Evolutionary conservation across 2,113 vertebrate genomes (phyloP), one percentile per base, ranked within the genome.

Genomic region (Tragelaphus buxtoni): DNA sequence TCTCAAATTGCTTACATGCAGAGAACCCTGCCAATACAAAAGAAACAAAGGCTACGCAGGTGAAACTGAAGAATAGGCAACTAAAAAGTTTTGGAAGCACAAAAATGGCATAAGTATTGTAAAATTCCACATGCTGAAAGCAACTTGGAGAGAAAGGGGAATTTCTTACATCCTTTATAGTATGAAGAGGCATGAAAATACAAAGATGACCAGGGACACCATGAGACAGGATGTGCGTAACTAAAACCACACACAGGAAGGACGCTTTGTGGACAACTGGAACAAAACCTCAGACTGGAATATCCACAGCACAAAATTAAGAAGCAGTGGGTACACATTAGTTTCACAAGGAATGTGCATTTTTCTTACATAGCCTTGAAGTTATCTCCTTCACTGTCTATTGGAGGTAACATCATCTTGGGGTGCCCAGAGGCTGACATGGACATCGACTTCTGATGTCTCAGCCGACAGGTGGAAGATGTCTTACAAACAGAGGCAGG

Each of bases 341-440:
- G 98, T 98, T 97, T 98, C 96, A 98, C 95, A 96, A 98, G 9
- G 81, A 97, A 97, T 97, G 97, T 96, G 98, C 97, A 95, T 80
- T 98, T 96, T 97, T 99, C 99, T 99, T 99, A 99, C 99, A 99
- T 98, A 98, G 99, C 98, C 98, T 98, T 98, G 99, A 98, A 98
- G 99, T 98, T 99, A 99, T 99, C 99, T 98, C 99, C 99, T 98
- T 98, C 99, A 99, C 99, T 99, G 99, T 99, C 98, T 99, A 99
- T 98, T 98, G 99, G 98, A 98, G 99, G 99, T 98, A 99, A 99
- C 98, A 99, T 98, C 99, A 99, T 99, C 99, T 98, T 99, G 98
- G 99, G 98, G 98, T 99, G 99, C 98, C 99, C 99, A 94, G 99
- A 99, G 98, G 99, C 98, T 98, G 99, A 99, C 98, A 98, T 97